Base-by-base conservation (phyloP, 2,113 vertebrate genomes). In the Alouatta palliata region DNA sequence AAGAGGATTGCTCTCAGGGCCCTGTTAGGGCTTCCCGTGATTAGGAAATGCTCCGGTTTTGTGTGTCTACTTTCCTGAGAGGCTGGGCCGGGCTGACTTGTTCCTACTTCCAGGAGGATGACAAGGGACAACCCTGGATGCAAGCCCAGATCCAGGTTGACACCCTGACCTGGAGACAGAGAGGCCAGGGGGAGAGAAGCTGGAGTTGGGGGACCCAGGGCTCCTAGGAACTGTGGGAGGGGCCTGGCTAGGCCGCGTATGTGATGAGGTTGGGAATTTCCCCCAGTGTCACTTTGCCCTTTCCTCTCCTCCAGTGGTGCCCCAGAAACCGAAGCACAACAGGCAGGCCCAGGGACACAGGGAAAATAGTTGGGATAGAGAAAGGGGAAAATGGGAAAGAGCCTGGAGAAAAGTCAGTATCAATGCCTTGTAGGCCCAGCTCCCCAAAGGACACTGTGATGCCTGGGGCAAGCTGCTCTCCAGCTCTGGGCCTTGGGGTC, bases 231-330 rank as follows among this genome's bases (percentile, higher is more conserved):
- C 79, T 19, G 56, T 87, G 86, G 94, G 97, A 94, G 86, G 93
- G 54, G 81, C 70, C 94, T 84, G 79, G 87, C 17, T 20, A 79
- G 89, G 95, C 93, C 88, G 49, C 8, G 1, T 37, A 3, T 37
- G 27, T 80, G 68, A 61, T 8, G 0, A 47, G 64, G 73, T 94
- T n/a, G 32, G 90, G 97, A 96, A 96, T 95, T 90, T 81, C 93
- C 94, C 96, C 61, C n/a, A 13, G 47, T 79, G 92, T 97, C 96
- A 91, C 70, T 77, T 11, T 75, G 82, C 81, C 77, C 87, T 54
- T 93, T 92, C 68, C 61, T 96, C 37, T 83, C 54, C 70, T 64
- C 79, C 37, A 47, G 45, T 6, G 61, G 84, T 52, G 43, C 77
- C 87, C 86, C 90, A 90, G 95, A 92, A 96, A 96, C 81, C 16